phyloP scores from a whole-genome alignment of 2,797 vertebrate genomes.

The Neoniphon sammara region DNA sequence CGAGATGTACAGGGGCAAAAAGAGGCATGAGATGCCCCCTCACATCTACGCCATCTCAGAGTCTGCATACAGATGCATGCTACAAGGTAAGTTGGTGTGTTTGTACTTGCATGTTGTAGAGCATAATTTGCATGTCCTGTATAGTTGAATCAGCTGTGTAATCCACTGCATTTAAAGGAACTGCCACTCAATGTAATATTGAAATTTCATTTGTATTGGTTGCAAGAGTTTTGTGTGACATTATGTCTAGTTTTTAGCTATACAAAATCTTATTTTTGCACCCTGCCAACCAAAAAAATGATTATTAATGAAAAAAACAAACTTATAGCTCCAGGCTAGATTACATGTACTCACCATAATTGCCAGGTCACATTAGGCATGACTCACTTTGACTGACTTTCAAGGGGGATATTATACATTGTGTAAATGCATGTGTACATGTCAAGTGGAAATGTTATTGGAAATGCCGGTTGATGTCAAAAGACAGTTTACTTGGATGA shows the following conservation, averaged over 20 bases:
- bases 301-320: too few species aligned
- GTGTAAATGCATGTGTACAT: not conserved
- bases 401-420: not conserved
- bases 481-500: not conserved
- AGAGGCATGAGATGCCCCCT: conserved; percentile 97
- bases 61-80: conserved; percentile 98
- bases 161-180: not conserved
- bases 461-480: too few species aligned
- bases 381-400: not conserved
- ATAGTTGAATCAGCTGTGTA: not conserved
- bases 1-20: conserved; percentile 99
- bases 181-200: too few species aligned
- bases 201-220: conserved; percentile 6
- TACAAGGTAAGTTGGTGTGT: conserved; percentile 88
- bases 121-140: not conserved
- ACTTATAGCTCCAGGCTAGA: too few species aligned
- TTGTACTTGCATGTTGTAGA: not conserved
- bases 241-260: too few species aligned
- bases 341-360: too few species aligned
- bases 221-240: not conserved
- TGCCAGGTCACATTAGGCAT: not conserved
- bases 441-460: not conserved
- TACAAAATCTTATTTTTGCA: not conserved
- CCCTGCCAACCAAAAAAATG: not conserved
- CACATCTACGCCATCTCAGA: conserved; percentile 99